Conservation (phyloP, 2,797 vertebrate genomes). For the Channallabes apus region DNA sequence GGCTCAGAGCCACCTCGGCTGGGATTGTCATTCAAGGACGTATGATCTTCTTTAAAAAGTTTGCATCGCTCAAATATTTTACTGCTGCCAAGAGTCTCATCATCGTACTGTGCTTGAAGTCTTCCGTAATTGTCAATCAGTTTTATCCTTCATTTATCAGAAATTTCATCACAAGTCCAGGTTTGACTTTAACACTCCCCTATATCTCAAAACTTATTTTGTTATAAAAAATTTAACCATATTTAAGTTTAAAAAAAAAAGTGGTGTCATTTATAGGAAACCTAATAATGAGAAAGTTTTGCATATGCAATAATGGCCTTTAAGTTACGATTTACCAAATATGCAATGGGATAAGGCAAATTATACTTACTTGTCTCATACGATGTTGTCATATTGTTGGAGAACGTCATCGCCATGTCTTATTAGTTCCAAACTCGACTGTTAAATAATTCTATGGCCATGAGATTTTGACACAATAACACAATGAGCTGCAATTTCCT, state of each 20-base stretch:
- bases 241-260: background rate
- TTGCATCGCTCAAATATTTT: no score
- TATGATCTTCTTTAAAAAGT: no score
- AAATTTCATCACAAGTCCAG: no score
- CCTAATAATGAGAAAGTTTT: background rate
- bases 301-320: background rate
- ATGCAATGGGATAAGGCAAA: background rate
- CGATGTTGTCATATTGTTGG: background rate
- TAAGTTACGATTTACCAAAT: background rate
- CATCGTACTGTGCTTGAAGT: no score
- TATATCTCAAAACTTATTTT: background rate
- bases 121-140: no score
- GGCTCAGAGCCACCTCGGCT: no score
- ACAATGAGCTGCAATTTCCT: constrained; percentile 12
- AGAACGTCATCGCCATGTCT: background rate
- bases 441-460: background rate
- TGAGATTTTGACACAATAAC: background rate
- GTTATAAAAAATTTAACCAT: background rate
- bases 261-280: background rate
- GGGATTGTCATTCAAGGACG: no score
- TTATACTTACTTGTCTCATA: background rate
- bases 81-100: no score
- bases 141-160: no score
- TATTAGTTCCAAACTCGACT: background rate
- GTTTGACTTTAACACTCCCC: no score